phyloP scores from a whole-genome alignment of 2,888 invertebrate species.

The Cantharis rufa region DNA sequence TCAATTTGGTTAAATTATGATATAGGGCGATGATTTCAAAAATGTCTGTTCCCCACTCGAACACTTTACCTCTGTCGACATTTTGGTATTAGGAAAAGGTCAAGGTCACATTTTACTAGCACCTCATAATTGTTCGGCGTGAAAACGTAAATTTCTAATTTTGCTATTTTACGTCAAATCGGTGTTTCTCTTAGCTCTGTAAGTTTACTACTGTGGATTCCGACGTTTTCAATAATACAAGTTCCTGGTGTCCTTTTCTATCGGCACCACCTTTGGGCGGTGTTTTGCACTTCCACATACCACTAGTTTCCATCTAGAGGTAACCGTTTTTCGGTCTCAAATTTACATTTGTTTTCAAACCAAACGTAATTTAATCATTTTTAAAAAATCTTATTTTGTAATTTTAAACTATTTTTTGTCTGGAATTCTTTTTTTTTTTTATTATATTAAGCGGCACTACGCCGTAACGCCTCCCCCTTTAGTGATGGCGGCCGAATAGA shows the following conservation, averaged over 20 bases:
- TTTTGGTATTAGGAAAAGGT: neutral
- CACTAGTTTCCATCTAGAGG: neutral
- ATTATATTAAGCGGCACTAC: neutral
- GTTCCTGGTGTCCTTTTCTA: neutral
- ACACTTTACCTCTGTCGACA: neutral
- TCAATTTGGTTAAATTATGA: neutral
- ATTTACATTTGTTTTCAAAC: neutral
- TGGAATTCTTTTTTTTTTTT: neutral
- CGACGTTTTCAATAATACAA: neutral
- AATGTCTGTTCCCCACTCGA: neutral
- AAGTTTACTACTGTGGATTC: neutral
- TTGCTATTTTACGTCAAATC: neutral
- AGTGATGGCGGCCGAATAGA: constrained; percentile 4
- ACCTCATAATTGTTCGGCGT: neutral
- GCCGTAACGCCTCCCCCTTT: neutral
- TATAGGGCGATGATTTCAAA: neutral
- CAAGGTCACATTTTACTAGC: neutral
- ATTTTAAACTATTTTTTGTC: constrained; percentile 1
- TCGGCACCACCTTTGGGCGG: neutral
- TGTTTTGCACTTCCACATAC: neutral
- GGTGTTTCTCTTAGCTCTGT: neutral
- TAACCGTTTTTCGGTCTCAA: neutral
- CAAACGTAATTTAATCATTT: neutral
- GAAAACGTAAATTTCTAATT: neutral
- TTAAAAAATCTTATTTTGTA: neutral